Percentiles rank a stretch among this genome's conserved stretches.
Evolutionary conservation across 37 sponge, comb jelly and placozoan genomes (phyloP).

Genomic region (Chondrilla cf. caribensis): DNA sequence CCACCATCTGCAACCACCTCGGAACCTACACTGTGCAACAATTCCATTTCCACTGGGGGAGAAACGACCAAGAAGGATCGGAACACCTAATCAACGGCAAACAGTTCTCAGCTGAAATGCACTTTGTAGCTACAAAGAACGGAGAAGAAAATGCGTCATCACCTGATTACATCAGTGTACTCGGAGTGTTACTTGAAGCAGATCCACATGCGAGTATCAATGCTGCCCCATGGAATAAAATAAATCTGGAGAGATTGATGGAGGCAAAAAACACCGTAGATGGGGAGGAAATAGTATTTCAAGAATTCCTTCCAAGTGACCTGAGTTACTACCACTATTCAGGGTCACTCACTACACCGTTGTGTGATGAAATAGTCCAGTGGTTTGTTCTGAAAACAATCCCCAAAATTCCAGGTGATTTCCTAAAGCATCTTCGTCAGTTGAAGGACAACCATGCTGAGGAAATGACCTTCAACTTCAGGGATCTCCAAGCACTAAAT

Average conservation of each 20-base stretch:
- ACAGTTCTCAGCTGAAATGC: no score
- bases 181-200: neutral
- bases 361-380: neutral
- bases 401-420: neutral
- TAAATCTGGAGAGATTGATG: neutral
- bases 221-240: neutral
- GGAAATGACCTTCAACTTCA: neutral
- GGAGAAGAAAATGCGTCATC: neutral
- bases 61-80: no score
- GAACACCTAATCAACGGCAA: no score
- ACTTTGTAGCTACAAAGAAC: neutral
- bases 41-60: no score
- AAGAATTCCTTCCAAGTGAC: neutral
- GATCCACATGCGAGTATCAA: neutral
- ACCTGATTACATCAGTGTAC: neutral
- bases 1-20: neutral
- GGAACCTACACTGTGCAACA: no score
- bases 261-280: neutral
- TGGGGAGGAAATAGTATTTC: neutral
- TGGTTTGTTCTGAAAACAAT: neutral
- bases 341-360: conserved; percentile 10
- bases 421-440: neutral
- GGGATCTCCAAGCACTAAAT: neutral
- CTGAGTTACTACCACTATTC: neutral
- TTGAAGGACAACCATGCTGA: neutral